Percentiles rank a stretch among this genome's conserved stretches.
phyloP scores from a whole-genome alignment of 2,797 vertebrate species.

The Scarus forsteni region DNA sequence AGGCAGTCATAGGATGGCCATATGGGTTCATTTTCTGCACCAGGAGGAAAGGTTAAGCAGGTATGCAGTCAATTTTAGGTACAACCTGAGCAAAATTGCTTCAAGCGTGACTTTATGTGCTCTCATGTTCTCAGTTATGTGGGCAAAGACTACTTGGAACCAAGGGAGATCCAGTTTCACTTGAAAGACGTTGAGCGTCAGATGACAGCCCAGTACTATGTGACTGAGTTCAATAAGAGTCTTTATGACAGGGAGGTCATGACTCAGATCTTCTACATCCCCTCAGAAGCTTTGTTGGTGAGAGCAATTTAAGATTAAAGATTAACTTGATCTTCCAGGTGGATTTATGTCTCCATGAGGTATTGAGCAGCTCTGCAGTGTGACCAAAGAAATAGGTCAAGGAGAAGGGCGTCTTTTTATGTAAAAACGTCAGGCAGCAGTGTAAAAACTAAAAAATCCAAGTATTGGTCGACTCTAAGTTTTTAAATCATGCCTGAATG shows the following conservation, averaged over 20 bases:
- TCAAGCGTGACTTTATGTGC: background rate
- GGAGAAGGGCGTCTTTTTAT: too few relatives aligned
- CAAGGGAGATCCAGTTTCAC: conserved; percentile 87
- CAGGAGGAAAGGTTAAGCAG: conserved; percentile 94
- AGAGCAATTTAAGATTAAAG: conserved; percentile 16
- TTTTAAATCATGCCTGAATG: too few relatives aligned
- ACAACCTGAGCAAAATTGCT: background rate
- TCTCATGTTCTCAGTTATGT: conserved; percentile 86
- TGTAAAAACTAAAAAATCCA: too few relatives aligned
- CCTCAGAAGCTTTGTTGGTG: conserved; percentile 92
- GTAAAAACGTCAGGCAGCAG: too few relatives aligned
- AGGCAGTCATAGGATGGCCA: conserved; percentile 89
- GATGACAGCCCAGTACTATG: conserved; percentile 95
- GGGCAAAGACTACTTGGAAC: conserved; percentile 91
- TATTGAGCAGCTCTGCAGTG: too few relatives aligned
- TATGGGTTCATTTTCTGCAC: conserved; percentile 94
- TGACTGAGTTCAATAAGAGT: conserved; percentile 96
- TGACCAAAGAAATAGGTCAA: too few relatives aligned
- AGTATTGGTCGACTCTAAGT: too few relatives aligned
- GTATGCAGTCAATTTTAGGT: conserved; percentile 65
- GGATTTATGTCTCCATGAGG: too few relatives aligned
- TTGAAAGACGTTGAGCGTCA: conserved; percentile 93
- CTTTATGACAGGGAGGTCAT: conserved; percentile 92
- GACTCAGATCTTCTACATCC: conserved; percentile 96
- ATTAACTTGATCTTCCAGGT: background rate